Base-by-base conservation (phyloP, 2,888 invertebrate genomes). In the Drosophila colorata region DNA sequence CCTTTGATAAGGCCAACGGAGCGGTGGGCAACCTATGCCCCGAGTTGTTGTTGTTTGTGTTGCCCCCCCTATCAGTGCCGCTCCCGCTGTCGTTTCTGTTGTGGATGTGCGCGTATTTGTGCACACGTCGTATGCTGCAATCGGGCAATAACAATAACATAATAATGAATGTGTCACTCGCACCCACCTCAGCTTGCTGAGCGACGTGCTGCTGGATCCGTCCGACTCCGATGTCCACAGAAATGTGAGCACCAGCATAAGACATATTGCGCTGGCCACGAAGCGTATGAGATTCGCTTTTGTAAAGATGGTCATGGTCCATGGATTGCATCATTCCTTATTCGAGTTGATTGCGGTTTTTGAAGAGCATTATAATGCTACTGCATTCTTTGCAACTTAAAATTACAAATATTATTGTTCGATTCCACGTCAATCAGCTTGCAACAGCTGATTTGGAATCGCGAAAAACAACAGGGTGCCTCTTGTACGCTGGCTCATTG, bases 211-310 rank as follows among this genome's bases (percentile, higher is more conserved):
- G 51, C 70, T 79, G 41, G 86, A 75, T 16, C 81, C 85, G 49
- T 90, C 87, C 4, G 80, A 78, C 55, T 61, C 87, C 77, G 70
- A 80, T 74, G 87, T 87, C 90, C 58, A 90, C 71, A 81, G 48
- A 41, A 91, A 91, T 77, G 90, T 90, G 76, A 91, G 81, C 72
- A 92, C 78, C 55, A 92, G 65, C 64, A 92, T 81, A 73, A 92
- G 78, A 71, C 90, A 81, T 68, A 91, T 87, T 51, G 86, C 84
- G 65, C 83, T 87, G 68, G 56, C 75, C 61, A 89, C 56, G 35
- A 84, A 77, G 80, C 88, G 89, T 60, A 90, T 69, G 58, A 87
- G 63, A 80, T 89, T 88, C 66, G 79, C 74, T 56, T 84, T 88
- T 69, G 90, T 90, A 61, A 80, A 68, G 52, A 88, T 61, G 64